Evolutionary conservation across 2,113 vertebrate genomes (phyloP).

Genomic region (Procavia capensis): DNA sequence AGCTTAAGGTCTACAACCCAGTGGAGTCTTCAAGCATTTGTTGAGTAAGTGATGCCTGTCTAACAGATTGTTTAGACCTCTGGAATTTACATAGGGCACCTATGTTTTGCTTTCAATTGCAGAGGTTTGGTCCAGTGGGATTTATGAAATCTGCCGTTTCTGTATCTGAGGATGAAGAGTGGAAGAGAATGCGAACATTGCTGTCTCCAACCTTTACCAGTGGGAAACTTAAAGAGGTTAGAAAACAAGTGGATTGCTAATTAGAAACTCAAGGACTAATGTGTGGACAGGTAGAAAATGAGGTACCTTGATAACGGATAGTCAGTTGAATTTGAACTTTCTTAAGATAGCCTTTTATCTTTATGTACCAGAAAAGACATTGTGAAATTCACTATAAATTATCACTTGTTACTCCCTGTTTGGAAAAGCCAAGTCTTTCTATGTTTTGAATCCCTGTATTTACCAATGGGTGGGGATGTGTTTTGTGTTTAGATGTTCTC

Average conservation of each 20-base stretch:
- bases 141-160: slow-evolving; percentile 73
- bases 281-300: background rate
- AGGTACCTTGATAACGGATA: background rate
- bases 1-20: background rate
- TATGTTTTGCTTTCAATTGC: background rate
- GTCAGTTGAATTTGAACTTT: background rate
- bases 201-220: slow-evolving; percentile 92
- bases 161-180: slow-evolving; percentile 86
- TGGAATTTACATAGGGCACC: background rate
- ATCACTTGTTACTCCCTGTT: background rate
- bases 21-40: background rate
- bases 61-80: background rate
- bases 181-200: slow-evolving; percentile 89
- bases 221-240: slow-evolving; percentile 92
- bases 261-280: background rate
- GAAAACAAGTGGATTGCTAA: background rate
- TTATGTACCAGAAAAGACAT: background rate
- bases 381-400: background rate
- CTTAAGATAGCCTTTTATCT: background rate
- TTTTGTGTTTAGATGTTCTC: slow-evolving; percentile 89
- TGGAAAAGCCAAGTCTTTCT: background rate
- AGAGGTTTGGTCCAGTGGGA: slow-evolving; percentile 81
- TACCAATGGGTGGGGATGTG: background rate
- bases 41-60: background rate
- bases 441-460: background rate